Conservation (phyloP, 2,888 invertebrate genomes). For the Paralinhomoeus sp. region DNA sequence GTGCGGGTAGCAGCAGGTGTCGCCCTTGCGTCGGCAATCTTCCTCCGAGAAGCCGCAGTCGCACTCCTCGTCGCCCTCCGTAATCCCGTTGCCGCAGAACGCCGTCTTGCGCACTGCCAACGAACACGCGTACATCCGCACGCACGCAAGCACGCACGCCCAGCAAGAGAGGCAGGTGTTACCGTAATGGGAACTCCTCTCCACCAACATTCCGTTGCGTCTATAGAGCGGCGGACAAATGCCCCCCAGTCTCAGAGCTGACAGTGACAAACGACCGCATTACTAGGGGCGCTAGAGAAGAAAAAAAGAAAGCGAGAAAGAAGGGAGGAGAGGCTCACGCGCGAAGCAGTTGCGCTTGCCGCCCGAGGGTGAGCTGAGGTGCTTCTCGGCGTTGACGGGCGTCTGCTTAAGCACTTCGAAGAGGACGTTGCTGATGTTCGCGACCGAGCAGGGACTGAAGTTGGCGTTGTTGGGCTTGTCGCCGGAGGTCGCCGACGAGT, state of each 20-base stretch:
- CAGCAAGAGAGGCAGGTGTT: too few species aligned
- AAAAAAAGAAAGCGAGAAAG: too few species aligned
- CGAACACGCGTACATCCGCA: too few species aligned
- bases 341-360: conserved; percentile 8
- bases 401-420: conserved; percentile 12
- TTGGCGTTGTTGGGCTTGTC: conserved; percentile 91
- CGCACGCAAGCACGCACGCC: too few species aligned
- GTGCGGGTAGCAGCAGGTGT: conserved; percentile 60
- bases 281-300: too few species aligned
- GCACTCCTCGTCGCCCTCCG: conserved; percentile 89
- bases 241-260: too few species aligned
- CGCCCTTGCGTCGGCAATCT: conserved; percentile 45
- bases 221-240: too few species aligned
- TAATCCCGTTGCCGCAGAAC: conserved; percentile 97
- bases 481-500: conserved; percentile 79
- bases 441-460: conserved; percentile 77
- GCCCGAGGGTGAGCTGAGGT: neutral
- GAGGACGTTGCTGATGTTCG: conserved; percentile 17
- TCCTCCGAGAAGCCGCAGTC: conserved; percentile 67
- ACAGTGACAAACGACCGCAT: too few species aligned
- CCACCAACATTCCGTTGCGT: too few species aligned
- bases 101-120: conserved; percentile 62
- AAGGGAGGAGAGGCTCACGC: too few species aligned
- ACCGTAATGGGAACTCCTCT: too few species aligned
- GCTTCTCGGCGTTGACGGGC: conserved; percentile 3